phyloP scores from a whole-genome alignment of 2,797 vertebrate species.

The Premnoplex brunnescens region DNA sequence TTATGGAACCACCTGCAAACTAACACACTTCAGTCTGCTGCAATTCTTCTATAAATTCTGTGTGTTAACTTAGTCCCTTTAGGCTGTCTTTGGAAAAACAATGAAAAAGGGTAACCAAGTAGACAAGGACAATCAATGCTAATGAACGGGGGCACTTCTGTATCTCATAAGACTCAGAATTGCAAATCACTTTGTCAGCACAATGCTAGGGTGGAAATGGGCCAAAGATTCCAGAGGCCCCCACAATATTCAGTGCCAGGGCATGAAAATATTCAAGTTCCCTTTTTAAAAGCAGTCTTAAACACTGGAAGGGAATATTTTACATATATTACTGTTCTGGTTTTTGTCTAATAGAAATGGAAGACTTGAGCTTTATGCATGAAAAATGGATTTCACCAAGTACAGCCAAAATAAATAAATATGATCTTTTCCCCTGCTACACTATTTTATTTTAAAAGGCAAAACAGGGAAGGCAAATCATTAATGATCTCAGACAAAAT shows the following conservation, averaged over 20 bases:
- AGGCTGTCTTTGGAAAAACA: neutral
- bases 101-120: neutral
- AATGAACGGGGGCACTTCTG: neutral
- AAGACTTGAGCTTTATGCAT: neutral
- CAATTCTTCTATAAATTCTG: neutral
- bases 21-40: neutral
- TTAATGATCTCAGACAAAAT: neutral
- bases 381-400: neutral
- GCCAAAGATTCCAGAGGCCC: neutral
- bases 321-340: neutral
- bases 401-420: neutral
- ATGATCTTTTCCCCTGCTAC: accelerated
- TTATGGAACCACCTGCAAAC: neutral
- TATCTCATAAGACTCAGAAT: neutral
- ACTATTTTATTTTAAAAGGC: neutral
- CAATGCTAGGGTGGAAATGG: neutral
- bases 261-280: neutral
- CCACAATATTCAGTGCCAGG: neutral
- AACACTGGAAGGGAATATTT: neutral
- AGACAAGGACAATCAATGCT: neutral
- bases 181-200: neutral
- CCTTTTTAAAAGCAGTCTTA: neutral
- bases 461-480: neutral
- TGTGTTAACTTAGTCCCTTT: neutral
- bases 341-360: neutral